Conservation (phyloP, 2,113 vertebrate species). For the Trachemys scripta region DNA sequence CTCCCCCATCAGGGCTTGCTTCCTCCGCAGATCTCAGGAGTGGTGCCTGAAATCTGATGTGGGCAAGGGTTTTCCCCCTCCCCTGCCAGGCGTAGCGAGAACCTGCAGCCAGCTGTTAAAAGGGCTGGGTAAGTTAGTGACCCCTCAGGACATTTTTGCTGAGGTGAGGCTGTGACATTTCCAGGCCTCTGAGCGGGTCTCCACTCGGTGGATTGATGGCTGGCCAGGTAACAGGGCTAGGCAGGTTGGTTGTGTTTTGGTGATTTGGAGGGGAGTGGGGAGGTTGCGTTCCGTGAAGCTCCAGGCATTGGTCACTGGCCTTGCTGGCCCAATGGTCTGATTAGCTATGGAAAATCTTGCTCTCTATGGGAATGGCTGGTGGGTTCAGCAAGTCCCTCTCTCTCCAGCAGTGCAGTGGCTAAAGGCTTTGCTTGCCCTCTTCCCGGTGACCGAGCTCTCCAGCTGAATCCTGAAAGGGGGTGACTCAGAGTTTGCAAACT, state of each 20-base stretch:
- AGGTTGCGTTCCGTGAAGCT: fast-evolving
- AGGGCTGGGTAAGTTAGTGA: not conserved
- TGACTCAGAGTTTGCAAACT: not conserved
- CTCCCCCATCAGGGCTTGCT: conserved; percentile 36
- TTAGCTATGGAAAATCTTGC: fast-evolving
- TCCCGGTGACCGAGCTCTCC: fast-evolving
- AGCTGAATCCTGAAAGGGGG: fast-evolving
- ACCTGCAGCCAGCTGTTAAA: not conserved
- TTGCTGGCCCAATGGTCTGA: not conserved
- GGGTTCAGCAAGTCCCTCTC: not conserved
- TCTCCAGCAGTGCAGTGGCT: not conserved
- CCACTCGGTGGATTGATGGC: not conserved
- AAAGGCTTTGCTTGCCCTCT: not conserved
- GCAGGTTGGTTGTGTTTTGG: not conserved
- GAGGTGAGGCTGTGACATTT: conserved; percentile 11
- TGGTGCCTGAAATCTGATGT: not conserved
- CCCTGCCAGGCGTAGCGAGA: not conserved
- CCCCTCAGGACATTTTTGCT: not conserved
- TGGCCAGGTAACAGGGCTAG: fast-evolving
- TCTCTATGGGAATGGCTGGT: not conserved
- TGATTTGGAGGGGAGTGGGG: fast-evolving
- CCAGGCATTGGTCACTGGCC: fast-evolving
- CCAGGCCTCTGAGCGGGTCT: not conserved
- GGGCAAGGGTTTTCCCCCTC: not conserved
- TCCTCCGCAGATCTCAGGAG: not conserved